Evolutionary conservation across 2,113 vertebrate genomes (phyloP), one percentile per base, ranked within the genome.

Genomic region (Plecotus auritus): DNA sequence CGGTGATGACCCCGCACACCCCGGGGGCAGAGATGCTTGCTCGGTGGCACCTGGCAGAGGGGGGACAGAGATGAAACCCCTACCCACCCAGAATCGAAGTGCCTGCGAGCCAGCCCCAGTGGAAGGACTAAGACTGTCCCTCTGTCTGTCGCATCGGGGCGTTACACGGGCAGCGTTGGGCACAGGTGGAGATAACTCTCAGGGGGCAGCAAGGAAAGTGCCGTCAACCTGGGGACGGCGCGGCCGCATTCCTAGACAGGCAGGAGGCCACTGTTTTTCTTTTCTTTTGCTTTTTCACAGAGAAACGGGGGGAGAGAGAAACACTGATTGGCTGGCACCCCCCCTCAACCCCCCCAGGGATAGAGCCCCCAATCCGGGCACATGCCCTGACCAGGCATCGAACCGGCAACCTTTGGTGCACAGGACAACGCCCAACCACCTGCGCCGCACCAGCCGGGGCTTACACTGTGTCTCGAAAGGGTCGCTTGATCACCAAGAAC

Each of bases 161-260:
- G 35, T 90, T 78, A 35, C 66, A n/a, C 66, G 64, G n/a, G 91
- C 84, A n/a, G 16, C 96, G 85, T 84, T 83, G 87, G 45, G 47
- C 30, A 8, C 84, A 77, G 9, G 32, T 11, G 20, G 89, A 94
- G 42, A 92, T 28, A 88, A 91, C n/a, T 80, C 22, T 45, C 13
- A 20, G 70, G 77, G 94, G 28, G 8, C 70, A 54, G 85, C 85
- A 11, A 47, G 51, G 82, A 51, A 32, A 95, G 6, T 20, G 84
- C 66, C 35, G 14, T 14, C n/a, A 92, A 69, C 51, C 22, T 16
- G 40, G 61, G 9, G n/a, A 64, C 23, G 32, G 42, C 78, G 20
- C 7, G 5, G 77, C 30, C 88, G 72, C 40, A 66, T 91, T 95
- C 96, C 76, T 80, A n/a, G 80, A 30, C 20, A 70, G 49, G 9